Evolutionary conservation across 2,113 vertebrate species (phyloP), one percentile per base, ranked within the genome.

Genomic region (Erinaceus europaeus): DNA sequence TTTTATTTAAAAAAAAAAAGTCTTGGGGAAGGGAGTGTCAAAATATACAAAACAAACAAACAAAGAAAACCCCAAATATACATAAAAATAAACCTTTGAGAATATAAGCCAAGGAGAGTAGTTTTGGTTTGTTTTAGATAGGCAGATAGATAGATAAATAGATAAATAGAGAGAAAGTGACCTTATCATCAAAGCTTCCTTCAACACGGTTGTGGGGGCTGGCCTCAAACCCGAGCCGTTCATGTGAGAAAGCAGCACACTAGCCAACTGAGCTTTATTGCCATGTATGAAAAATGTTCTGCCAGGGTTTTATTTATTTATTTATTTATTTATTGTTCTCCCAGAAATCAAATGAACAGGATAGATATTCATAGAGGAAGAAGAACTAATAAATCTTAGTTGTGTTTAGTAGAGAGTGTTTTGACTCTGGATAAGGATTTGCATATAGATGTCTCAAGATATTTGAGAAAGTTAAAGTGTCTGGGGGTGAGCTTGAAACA

Each of bases 321-420:
- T n/a, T n/a, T n/a, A n/a, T n/a, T 76, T 86, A 29, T 64, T 86
- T 46, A 48, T 55, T 68, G 50, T 67, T 3, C 65, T 82, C 86
- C 38, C 72, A 84, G 75, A 89, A 86, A 79, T 40, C 25, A 48
- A 50, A 75, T 59, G 40, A 55, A 36, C n/a, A 68, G 34, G n/a
- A 90, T 59, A 81, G 21, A 69, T 83, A 84, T 87, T 82, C 74
- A 84, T 13, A 44, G 57, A 76, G 14, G 52, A 89, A 84, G 48
- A 27, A 72, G 36, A 86, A 73, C 13, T 48, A 32, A 87, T 93
- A 90, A 82, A 82, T 89, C 81, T 92, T 90, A 59, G 38, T 92
- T 53, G 38, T 69, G 59, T 88, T 76, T 75, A 91, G 40, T 46
- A 81, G 18, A 21, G 67, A 82, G 79, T 84, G 23, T 53, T 87